Evolutionary conservation across 1,140 invertebrate species (phyloP).

Genomic region (Pygmarrhopalites habei): DNA sequence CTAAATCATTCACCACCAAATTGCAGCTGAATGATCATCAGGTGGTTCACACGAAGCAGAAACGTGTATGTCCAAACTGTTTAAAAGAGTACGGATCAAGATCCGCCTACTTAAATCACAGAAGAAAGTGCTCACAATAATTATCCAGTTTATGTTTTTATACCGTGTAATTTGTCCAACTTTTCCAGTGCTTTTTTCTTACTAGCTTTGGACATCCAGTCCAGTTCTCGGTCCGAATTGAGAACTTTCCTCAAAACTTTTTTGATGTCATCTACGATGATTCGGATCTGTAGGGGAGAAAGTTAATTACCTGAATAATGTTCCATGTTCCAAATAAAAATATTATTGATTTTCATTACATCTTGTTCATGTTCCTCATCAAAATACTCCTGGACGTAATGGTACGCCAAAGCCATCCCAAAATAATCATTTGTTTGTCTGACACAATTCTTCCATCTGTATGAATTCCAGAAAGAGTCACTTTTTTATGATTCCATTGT

Average conservation of each 20-base stretch:
- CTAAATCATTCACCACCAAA: no score
- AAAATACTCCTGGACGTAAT: conserved; percentile 67
- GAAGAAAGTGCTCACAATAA: no score
- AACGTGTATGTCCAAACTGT: conserved; percentile 49
- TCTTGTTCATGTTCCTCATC: conserved; percentile 55
- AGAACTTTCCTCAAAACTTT: not conserved
- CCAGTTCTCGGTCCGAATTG: not conserved
- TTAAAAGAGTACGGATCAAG: no score
- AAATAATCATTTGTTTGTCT: conserved; percentile 67
- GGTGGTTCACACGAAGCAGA: no score
- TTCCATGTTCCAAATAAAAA: no score
- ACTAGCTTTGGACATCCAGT: not conserved
- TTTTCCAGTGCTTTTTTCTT: not conserved
- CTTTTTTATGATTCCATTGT: not conserved
- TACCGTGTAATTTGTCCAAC: not conserved
- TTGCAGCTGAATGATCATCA: no score
- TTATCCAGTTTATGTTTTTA: no score
- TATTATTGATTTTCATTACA: not conserved
- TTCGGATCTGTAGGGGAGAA: no score
- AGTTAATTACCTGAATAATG: no score
- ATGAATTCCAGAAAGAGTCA: conserved; percentile 7
- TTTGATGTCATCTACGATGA: conserved; percentile 2
- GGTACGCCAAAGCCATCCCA: conserved; percentile 65
- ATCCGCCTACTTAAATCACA: no score
- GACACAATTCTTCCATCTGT: conserved; percentile 64